Evolutionary conservation across 2,888 invertebrate genomes (phyloP).

Genomic region (Craniophora ligustri): DNA sequence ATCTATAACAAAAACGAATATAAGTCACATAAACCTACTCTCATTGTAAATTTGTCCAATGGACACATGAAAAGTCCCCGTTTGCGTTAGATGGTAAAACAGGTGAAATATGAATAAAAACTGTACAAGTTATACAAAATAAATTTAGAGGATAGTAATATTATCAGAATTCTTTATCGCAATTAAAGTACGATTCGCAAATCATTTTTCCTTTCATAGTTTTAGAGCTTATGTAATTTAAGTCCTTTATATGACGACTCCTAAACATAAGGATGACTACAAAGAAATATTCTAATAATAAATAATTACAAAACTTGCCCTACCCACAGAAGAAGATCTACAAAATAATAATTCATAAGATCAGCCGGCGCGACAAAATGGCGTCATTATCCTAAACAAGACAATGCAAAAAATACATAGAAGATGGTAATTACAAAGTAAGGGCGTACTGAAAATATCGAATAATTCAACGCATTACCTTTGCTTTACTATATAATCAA

Average conservation of each 20-base stretch:
- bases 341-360: slow-evolving; percentile 79
- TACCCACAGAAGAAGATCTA: slow-evolving; percentile 65
- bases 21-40: slow-evolving; percentile 39
- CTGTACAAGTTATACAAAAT: slow-evolving; percentile 1
- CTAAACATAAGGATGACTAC: slow-evolving; percentile 46
- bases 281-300: slow-evolving; percentile 53
- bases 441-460: slow-evolving; percentile 12
- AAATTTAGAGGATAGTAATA: slow-evolving; percentile 22
- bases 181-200: slow-evolving; percentile 45
- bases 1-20: slow-evolving; percentile 31
- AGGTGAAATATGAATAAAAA: slow-evolving; percentile 8
- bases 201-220: slow-evolving; percentile 49
- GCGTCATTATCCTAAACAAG: slow-evolving; percentile 86
- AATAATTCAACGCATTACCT: slow-evolving; percentile 54
- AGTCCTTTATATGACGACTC: slow-evolving; percentile 14
- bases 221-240: slow-evolving; percentile 54
- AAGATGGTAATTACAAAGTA: slow-evolving; percentile 14
- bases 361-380: slow-evolving; percentile 89
- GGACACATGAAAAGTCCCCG: slow-evolving; percentile 9
- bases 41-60: slow-evolving; percentile 20
- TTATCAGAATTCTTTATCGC: slow-evolving; percentile 38
- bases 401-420: slow-evolving; percentile 64
- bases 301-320: slow-evolving; percentile 60
- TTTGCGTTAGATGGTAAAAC: slow-evolving; percentile 1
- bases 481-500: slow-evolving; percentile 70